Base-by-base conservation (phyloP, 2,797 vertebrate genomes). In the Tenualosa ilisha region DNA sequence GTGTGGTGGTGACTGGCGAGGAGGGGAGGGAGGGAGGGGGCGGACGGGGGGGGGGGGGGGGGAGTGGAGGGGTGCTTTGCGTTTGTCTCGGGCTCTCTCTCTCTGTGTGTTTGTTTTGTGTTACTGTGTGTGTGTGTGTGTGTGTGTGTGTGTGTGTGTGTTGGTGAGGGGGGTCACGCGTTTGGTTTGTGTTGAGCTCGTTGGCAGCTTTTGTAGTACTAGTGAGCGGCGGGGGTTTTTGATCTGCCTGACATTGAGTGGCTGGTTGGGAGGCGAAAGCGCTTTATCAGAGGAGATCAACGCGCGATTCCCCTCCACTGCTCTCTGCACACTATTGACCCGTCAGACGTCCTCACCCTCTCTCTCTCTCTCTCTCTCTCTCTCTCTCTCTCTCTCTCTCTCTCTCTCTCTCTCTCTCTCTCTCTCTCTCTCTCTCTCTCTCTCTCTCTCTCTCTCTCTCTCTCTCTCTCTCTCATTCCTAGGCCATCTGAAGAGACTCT, bases 171-270 rank as follows among this genome's bases (percentile, higher is more conserved):
- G 79, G 24, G 82, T 51, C 68, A 85, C 56, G 49, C 68, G 61
- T 15, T 79, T 81, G 31, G 79, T 82, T 24, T 87, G 54, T 82
- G 46, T 83, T 68, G 50, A 89, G 82, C 31, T 43, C 15, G 68
- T 40, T 75, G 31, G 68, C 68, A 75, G 68, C 31, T 75, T 31
- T 31, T 75, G 68, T 40, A 17, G 24, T 75, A 40, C 26, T 17
- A 75, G 68, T 15, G 15, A 40, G 68, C 63, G 37, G 24, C 26
- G 82, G 17, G 40, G 68, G 81, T 90, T 86, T 68, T 86, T 89
- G 85, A 86, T 89, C 86, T 88, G 84, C 68, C 88, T 91, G 88
- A 89, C 88, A 88, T 88, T 89, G 86, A 86, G 83, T 37, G 56
- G 82, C 53, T 86, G 63, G 40, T 61, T 85, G 81, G 82, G 82